Evolutionary conservation across 2,797 vertebrate species (phyloP).

Genomic region (Heterohyrax brucei): DNA sequence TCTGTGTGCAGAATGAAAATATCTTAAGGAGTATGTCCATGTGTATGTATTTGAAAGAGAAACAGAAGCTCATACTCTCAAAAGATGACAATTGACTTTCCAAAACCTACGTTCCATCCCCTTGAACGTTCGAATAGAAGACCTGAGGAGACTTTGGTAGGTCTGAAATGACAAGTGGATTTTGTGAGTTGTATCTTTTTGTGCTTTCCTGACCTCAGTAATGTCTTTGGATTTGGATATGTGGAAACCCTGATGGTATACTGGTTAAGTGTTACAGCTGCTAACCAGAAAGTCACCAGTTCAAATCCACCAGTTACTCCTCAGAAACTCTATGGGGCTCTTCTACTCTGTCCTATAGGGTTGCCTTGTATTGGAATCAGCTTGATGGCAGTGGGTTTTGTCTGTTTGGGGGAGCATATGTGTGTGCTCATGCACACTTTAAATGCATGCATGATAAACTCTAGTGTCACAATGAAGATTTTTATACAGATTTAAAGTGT

Average conservation of each 20-base stretch:
- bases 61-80: background rate
- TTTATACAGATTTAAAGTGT: background rate
- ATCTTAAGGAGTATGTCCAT: background rate
- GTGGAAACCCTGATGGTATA: too few relatives aligned
- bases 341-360: too few relatives aligned
- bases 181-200: background rate
- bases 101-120: background rate
- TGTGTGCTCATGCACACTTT: background rate
- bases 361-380: too few relatives aligned
- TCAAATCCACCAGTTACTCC: too few relatives aligned
- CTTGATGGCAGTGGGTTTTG: too few relatives aligned
- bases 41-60: background rate
- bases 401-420: too few relatives aligned
- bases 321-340: too few relatives aligned
- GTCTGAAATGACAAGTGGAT: background rate
- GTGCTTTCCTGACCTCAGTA: background rate
- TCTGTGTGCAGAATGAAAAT: background rate
- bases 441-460: background rate
- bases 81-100: background rate
- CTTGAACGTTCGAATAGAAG: background rate
- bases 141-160: background rate
- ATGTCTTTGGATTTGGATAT: background rate
- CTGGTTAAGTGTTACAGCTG: too few relatives aligned
- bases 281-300: too few relatives aligned
- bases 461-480: background rate